Evolutionary conservation across 2,797 vertebrate genomes (phyloP), one percentile per base, ranked within the genome.

Genomic region (Darevskia mixta): DNA sequence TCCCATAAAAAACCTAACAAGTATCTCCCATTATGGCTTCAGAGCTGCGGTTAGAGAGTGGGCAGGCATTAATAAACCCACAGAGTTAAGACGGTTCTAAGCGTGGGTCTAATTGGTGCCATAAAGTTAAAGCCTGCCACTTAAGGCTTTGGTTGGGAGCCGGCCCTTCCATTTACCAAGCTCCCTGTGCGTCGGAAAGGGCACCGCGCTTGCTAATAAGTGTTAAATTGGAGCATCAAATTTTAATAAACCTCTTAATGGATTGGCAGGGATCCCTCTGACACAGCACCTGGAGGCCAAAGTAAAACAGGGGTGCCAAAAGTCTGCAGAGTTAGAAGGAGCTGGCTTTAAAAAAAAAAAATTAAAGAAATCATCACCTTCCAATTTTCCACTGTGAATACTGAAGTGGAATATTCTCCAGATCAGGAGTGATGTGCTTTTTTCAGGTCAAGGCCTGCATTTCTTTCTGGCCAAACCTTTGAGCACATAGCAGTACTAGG

Each of bases 191-290:
- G 69, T 92, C 0, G 73, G 91, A 94, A 95, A 97, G 96, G 95
- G 94, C 96, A 94, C 92, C 76, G 49, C 27, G 89, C 94, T 95
- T 92, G 94, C 96, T 97, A 97, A 97, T 97, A 97, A 92, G 97
- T 97, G 97, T 97, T 97, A 97, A 97, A 97, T 97, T 95, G 95
- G 93, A 91, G 90, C 96, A 97, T 97, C 97, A 97, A 96, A 97
- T 95, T 97, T 97, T 97, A 96, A 97, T 97, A 96, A 97, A 94
- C 81, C 82, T 94, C 96, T 95, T 97, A 97, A 97, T 96, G 96
- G 95, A 94, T 82, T 69, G 71, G 55, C 18, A 49, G 20, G 45
- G 82, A 61, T n/a, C 72, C 72, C 45, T 86, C 43, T 32, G 61
- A 69, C 10, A 32, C 13, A 58, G 11, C 55, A 35, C 82, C 15